Evolutionary conservation across 2,113 vertebrate species (phyloP), one percentile per base, ranked within the genome.

Genomic region (Phrynosoma blainvillii): DNA sequence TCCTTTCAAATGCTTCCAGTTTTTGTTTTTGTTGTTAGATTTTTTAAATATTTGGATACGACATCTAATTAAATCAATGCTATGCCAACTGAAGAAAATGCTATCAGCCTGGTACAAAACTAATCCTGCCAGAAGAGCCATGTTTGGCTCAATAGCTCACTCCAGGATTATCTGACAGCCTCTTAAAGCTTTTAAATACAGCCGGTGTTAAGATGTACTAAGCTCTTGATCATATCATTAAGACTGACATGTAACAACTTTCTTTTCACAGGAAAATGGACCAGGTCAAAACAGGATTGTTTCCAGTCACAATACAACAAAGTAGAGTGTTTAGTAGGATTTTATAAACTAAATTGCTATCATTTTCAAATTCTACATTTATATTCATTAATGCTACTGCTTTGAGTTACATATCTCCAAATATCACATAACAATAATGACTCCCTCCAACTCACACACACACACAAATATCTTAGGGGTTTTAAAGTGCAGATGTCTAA

Each of bases 121-220:
- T 14, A 85, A 79, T 84, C 70, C 62, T 88, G 84, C 71, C 91
- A 89, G 87, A 11, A 88, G 70, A 84, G 75, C 56, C 86, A 81
- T 79, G 93, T 91, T 84, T 92, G 88, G 54, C 88, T 90, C 94
- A 95, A 89, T 89, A 83, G 79, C 84, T 81, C 82, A 89, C 70
- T 86, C 84, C 8, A 71, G 89, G 85, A 90, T 92, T 79, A 94
- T 77, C 11, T 12, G 56, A 62, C n/a, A 82, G 20, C 30, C 32
- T 77, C 85, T 82, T 66, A 88, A 91, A 78, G 81, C 79, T 80
- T 92, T 94, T 87, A 89, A 89, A 90, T 27, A 20, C 42, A 92
- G 93, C 77, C 2, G 88, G 88, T 75, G 85, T 84, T 87, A 84
- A 92, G 87, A 92, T 74, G 62, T 52, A 59, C 66, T 93, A 91